Base-by-base conservation (phyloP, 2,888 invertebrate species). In the Oscheius sp. region DNA sequence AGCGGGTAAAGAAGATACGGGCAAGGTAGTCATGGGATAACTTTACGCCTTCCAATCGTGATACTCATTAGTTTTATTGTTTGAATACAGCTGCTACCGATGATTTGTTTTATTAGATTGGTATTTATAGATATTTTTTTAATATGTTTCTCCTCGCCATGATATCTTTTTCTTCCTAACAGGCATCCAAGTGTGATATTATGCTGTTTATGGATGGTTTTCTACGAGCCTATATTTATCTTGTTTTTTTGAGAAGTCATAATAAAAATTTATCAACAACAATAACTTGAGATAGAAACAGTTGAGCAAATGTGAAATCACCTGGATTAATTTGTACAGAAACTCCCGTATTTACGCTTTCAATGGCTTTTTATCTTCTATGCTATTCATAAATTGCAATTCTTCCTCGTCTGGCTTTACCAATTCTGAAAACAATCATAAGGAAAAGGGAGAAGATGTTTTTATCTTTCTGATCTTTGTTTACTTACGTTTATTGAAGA, bases 1-100 rank as follows among this genome's bases (percentile, higher is more conserved):
- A 89, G 92, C 85, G 68, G 87, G 88, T 30, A 87, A 87, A 69
- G 88, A 88, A 74, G 88, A 87, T 68, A 86, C 86, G 32, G 88
- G 87, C 47, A 78, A 81, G 64, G 84, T 83, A 17, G 41, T 41
- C 41, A 41, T 41, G 41, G 41, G 41, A 14, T 41, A 20, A 41
- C 41, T 14, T 41, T 4, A 41, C 14, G 41, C 41, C n/a, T n/a
- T n/a, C n/a, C 41, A 41, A 41, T 41, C 41, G 12, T 41, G 41
- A 41, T 41, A 41, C 41, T 41, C 50, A 50, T 24, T 12, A 28
- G n/a, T n/a, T 1, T 50, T 30, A 5, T 8, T 26, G 24, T n/a
- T 50, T n/a, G n/a, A 50, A 28, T 28, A 50, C 6, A 24, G 26
- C 50, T 17, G 26, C 30, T 50, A 41, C 28, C 50, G 50, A 50